Evolutionary conservation across 2,797 vertebrate species (phyloP).

Genomic region (Tangara arthus): DNA sequence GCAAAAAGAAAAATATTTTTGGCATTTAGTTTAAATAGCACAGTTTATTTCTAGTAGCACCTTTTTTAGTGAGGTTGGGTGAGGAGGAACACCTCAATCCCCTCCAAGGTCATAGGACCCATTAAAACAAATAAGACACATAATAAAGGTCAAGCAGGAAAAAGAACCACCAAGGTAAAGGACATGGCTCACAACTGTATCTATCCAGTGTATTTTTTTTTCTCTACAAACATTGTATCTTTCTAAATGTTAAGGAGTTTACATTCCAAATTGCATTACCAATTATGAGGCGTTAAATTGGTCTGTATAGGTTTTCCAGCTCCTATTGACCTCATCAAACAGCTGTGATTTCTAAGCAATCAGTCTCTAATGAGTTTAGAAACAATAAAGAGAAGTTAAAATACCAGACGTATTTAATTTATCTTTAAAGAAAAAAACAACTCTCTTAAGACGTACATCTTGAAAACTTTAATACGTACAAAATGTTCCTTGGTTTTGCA

Average conservation of each 20-base stretch:
- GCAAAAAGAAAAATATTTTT: background rate
- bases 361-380: constrained; percentile 54
- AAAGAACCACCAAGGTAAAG: background rate
- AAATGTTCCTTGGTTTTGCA: constrained; percentile 22
- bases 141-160: background rate
- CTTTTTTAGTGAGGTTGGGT: background rate
- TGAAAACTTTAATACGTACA: constrained; percentile 48
- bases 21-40: background rate
- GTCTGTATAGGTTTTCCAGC: constrained; percentile 39
- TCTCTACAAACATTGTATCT: background rate
- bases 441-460: constrained; percentile 39
- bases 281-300: constrained; percentile 55
- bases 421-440: constrained; percentile 37
- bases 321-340: constrained; percentile 64
- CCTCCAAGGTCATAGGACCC: background rate
- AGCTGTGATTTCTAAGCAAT: constrained; percentile 63
- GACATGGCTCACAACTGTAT: background rate
- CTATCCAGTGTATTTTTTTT: background rate
- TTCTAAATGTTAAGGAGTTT: background rate
- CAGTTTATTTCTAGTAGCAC: background rate
- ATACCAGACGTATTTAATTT: constrained; percentile 61
- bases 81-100: background rate
- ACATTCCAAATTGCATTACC: constrained; percentile 22
- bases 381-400: constrained; percentile 57
- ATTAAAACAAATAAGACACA: background rate